Base-by-base conservation (phyloP, 2,888 invertebrate species). In the Epistrophe grossulariae region DNA sequence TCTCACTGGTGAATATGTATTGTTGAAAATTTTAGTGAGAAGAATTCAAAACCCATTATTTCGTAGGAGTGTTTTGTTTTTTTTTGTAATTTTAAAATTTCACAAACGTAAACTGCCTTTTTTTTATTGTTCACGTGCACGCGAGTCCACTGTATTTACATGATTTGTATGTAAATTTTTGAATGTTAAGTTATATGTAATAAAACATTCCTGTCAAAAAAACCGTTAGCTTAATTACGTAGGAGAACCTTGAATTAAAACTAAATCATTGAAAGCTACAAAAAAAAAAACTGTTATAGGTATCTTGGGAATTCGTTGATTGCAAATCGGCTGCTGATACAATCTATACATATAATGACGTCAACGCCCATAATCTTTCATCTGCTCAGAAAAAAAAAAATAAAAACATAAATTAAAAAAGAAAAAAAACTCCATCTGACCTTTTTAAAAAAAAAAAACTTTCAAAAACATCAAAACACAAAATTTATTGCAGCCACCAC, bases 391-490 rank as follows among this genome's bases (percentile, higher is more conserved):
- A 15, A 35, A 24, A 35, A 24, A 24, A 24, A 2, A 24, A 1
- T 1, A 24, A 24, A 15, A 48, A 17, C 8, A 48, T 9, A 48
- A 48, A 48, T 1, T 7, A 2, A 24, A 24, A 2, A 24, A 24
- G n/a, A 24, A 43, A 31, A 68, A 48, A 31, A 50, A 40, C 10
- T 70, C 28, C 24, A 40, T 55, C 10, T 70, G 70, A 70, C 70
- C 55, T 70, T 70, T 70, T 70, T 55, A 38, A 19, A 50, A 43
- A 28, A 62, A 64, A 24, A 24, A 28, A 45, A 70, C 70, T 70
- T 70, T 70, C 70, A 70, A 52, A 70, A 70, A 70, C 70, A 55
- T 70, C 70, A 70, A 55, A 70, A 70, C 52, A 55, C 0, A 62
- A 66, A 66, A 59, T 28, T 68, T 40, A 73, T 68, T 48, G 24